Evolutionary conservation across 1,140 invertebrate genomes (phyloP).

Genomic region (Theocolax elegans): DNA sequence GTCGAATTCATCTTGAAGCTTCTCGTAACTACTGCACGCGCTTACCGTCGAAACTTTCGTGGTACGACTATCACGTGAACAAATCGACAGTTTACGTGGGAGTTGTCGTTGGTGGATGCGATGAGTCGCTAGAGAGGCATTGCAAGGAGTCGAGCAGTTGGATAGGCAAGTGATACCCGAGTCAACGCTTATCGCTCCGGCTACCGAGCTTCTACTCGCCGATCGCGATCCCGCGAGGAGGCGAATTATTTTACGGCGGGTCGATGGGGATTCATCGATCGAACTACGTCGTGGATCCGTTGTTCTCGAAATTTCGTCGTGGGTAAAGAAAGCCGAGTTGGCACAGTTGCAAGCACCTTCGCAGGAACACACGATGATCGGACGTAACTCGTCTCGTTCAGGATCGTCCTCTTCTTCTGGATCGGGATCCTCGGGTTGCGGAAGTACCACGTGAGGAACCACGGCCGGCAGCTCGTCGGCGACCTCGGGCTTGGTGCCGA

Average conservation of each 20-base stretch:
- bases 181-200: conserved; percentile 24
- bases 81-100: conserved; percentile 48
- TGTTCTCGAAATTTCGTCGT: too few relatives aligned
- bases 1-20: conserved; percentile 51
- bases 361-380: conserved; percentile 48
- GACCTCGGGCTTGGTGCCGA: background rate
- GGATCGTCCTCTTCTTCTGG: conserved; percentile 3
- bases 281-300: background rate
- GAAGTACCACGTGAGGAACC: background rate
- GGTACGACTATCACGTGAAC: conserved; percentile 52
- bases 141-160: background rate
- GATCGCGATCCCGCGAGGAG: background rate
- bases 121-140: background rate
- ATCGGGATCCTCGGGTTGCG: conserved; percentile 22
- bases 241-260: background rate
- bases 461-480: background rate
- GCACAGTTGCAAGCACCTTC: conserved; percentile 61
- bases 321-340: background rate
- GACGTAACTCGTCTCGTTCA: background rate
- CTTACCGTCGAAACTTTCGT: conserved; percentile 49
- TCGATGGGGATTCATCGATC: background rate
- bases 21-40: conserved; percentile 51
- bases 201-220: background rate
- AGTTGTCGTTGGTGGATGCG: background rate
- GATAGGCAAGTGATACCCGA: conserved; percentile 44